Percentiles rank a stretch among this genome's conserved stretches.
Evolutionary conservation across 1,140 invertebrate genomes (phyloP).

Genomic region (Apis cerana): DNA sequence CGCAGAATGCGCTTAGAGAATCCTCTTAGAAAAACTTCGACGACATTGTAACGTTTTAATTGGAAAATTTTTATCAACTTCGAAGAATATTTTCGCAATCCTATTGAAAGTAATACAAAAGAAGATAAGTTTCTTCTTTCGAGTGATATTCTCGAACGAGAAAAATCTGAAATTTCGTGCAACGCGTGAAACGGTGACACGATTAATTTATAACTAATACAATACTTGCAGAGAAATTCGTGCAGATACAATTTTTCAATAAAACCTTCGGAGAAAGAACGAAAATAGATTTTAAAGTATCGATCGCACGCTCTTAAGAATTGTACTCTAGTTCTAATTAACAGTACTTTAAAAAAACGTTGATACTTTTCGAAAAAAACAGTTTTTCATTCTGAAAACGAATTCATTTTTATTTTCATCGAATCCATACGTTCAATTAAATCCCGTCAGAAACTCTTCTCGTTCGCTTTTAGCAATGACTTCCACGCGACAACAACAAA

Average conservation of each 20-base stretch:
- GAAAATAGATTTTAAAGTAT: too few species aligned
- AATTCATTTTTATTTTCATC: too few species aligned
- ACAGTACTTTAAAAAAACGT: too few species aligned
- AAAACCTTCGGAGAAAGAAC: too few species aligned
- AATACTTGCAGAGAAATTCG: not conserved
- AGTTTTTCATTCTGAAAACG: too few species aligned
- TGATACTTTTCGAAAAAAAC: too few species aligned
- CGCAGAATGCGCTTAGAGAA: constrained; percentile 25
- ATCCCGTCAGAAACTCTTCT: too few species aligned
- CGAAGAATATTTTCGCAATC: not conserved
- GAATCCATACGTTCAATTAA: too few species aligned
- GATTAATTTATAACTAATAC: not conserved
- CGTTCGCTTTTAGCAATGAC: not conserved
- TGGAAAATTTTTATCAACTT: constrained; percentile 39
- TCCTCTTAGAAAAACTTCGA: constrained; percentile 39
- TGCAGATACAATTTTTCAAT: too few species aligned
- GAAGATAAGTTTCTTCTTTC: not conserved
- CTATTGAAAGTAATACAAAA: constrained; percentile 1
- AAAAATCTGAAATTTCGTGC: not conserved
- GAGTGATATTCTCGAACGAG: too few species aligned
- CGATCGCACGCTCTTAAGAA: too few species aligned
- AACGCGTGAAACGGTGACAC: not conserved
- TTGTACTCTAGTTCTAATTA: too few species aligned
- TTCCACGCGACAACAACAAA: not conserved
- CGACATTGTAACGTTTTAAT: constrained; percentile 41